These are phyloP conservation scores for Drosophila niveifrons DNA, from an alignment of 2,888 invertebrate species.

Conservation along the genomic window DNA sequence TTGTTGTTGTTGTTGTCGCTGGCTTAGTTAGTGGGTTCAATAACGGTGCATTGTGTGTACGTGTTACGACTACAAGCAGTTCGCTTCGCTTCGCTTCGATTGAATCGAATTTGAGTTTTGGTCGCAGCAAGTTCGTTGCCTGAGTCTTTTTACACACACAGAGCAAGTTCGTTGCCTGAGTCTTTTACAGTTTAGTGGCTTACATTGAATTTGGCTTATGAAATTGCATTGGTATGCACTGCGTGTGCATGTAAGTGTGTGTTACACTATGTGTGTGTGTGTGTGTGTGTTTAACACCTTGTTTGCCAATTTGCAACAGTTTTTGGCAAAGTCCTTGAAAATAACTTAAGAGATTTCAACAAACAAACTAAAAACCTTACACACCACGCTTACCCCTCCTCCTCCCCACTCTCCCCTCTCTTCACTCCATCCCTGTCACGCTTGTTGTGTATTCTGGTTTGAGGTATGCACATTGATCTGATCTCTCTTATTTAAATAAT, in stretches of 20 bases:
- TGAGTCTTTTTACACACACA: conserved; percentile 60
- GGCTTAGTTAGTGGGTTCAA: conserved; percentile 66
- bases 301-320: conserved; percentile 48
- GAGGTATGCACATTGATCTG: conserved; percentile 43
- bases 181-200: conserved; percentile 31
- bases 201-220: conserved; percentile 66
- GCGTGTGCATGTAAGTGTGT: neutral
- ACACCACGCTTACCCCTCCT: neutral
- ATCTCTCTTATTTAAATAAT: conserved; percentile 61
- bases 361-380: conserved; percentile 2
- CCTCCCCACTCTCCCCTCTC: neutral
- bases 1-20: conserved; percentile 12
- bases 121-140: conserved; percentile 55
- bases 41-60: conserved; percentile 76
- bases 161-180: conserved; percentile 47
- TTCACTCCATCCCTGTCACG: no score
- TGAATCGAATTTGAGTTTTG: neutral
- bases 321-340: conserved; percentile 57
- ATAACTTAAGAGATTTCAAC: conserved; percentile 33
- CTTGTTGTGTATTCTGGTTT: conserved; percentile 46
- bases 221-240: conserved; percentile 43
- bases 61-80: conserved; percentile 31
- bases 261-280: neutral
- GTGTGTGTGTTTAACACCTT: conserved; percentile 38
- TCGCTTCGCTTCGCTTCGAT: neutral